Percentiles rank a stretch among this genome's conserved stretches.
phyloP scores from a whole-genome alignment of 1,140 invertebrate genomes.

The Sminthurides bifidus region DNA sequence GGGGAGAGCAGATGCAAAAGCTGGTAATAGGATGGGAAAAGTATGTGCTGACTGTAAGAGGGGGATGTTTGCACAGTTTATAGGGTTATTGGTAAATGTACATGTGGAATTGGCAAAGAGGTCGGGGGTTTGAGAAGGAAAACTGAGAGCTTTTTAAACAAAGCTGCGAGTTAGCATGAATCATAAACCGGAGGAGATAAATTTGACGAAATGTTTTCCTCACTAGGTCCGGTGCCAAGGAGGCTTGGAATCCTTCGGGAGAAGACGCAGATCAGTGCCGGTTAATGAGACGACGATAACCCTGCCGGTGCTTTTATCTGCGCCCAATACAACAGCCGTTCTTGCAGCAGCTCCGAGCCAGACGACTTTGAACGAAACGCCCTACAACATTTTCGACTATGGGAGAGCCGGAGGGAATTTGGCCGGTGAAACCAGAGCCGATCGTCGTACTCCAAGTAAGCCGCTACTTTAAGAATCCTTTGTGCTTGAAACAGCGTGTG shows the following conservation, averaged over 20 bases:
- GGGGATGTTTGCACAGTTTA: neutral
- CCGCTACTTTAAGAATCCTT: neutral
- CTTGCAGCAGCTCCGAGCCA: constrained; percentile 11
- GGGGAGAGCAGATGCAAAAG: too few species aligned
- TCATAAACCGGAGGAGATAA: neutral
- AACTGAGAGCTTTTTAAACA: neutral
- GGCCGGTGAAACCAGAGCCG: too few species aligned
- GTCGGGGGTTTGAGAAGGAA: too few species aligned
- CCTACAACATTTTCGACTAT: constrained; percentile 22
- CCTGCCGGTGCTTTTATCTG: constrained; percentile 4
- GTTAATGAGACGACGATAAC: constrained; percentile 26
- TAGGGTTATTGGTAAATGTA: neutral
- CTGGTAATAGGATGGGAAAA: too few species aligned
- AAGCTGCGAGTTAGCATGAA: neutral
- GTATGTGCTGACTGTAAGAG: too few species aligned
- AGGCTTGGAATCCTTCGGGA: constrained; percentile 36
- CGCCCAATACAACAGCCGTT: constrained; percentile 4
- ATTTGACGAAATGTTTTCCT: too few species aligned
- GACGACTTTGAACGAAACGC: constrained; percentile 5
- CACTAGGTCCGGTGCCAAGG: constrained; percentile 34
- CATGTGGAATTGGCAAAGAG: too few species aligned
- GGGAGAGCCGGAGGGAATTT: constrained; percentile 8
- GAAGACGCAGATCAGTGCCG: constrained; percentile 27
- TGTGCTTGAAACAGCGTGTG: too few species aligned
- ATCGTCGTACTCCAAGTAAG: too few species aligned